A percentile compares a stretch with the other conserved stretches of the same genome.
phyloP scores from a whole-genome alignment of 2,113 vertebrate species.

The Thinocorus orbignyianus region DNA sequence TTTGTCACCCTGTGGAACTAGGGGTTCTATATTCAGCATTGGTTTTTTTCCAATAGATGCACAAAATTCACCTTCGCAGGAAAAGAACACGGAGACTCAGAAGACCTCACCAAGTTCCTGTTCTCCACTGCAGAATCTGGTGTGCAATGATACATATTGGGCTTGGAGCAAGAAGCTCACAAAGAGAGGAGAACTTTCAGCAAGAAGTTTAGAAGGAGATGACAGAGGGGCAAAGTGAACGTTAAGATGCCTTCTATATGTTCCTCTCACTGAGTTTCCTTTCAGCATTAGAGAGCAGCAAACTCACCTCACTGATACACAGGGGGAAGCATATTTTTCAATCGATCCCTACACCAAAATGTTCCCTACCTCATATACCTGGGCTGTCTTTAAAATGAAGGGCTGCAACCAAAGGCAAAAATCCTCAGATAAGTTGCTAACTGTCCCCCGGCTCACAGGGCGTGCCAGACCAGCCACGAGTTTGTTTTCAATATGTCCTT shows the following conservation, averaged over 20 bases:
- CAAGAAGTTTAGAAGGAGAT: background rate
- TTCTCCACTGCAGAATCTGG: background rate
- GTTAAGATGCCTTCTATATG: background rate
- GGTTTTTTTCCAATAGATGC: background rate
- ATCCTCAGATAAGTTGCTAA: background rate
- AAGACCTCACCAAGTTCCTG: background rate
- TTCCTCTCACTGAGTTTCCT: background rate
- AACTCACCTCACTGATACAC: background rate
- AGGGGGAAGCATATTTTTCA: background rate
- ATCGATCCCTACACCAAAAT: background rate
- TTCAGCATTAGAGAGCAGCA: background rate
- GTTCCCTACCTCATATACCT: background rate
- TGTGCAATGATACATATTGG: accelerated
- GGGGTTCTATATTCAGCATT: background rate
- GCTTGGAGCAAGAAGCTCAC: background rate
- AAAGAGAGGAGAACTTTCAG: background rate
- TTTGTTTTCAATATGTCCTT: background rate
- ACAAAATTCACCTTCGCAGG: background rate
- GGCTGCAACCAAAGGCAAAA: background rate
- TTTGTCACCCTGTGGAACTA: background rate
- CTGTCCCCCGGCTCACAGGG: background rate
- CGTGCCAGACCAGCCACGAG: background rate
- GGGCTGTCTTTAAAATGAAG: background rate
- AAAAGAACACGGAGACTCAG: background rate
- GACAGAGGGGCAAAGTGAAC: background rate